These are phyloP conservation scores for Pangasius larnaudii DNA, from an alignment of 2,797 vertebrate genomes.

Conservation along the genomic window DNA sequence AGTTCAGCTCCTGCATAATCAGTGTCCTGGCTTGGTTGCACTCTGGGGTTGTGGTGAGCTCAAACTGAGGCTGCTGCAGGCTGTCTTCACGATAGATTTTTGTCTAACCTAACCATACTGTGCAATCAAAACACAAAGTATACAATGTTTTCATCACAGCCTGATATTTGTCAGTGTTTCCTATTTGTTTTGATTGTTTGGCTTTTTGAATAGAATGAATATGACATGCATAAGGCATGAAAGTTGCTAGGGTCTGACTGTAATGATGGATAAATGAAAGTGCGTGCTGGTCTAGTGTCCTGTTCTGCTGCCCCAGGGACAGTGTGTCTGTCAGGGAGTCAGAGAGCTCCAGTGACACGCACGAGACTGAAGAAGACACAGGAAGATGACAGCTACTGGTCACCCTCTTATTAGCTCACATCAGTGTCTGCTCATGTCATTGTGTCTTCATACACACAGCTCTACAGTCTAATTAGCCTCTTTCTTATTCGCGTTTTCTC, in stretches of 20 bases:
- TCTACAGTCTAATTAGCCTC: background rate
- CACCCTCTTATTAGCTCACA: conserved; percentile 44
- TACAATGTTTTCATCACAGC: background rate
- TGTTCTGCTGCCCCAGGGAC: conserved; percentile 40
- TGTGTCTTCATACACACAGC: conserved; percentile 29
- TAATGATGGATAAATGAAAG: background rate
- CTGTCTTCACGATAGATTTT: background rate
- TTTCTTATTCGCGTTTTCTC: conserved; percentile 50
- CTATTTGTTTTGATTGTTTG: conserved; percentile 30
- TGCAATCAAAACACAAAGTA: background rate
- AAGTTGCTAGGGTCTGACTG: conserved; percentile 1
- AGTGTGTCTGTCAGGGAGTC: conserved; percentile 43
- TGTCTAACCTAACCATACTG: background rate
- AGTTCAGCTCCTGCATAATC: conserved; percentile 19
- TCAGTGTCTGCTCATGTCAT: conserved; percentile 37
- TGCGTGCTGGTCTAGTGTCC: conserved; percentile 26
- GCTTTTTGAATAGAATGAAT: conserved; percentile 11
- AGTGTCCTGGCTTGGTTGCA: background rate
- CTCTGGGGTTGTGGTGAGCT: background rate
- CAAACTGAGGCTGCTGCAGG: background rate
- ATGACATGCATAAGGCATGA: background rate
- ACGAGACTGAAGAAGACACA: conserved; percentile 17
- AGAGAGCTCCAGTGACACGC: conserved; percentile 12
- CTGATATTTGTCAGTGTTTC: background rate
- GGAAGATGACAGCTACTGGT: conserved; percentile 25